Percentiles rank a stretch among this genome's conserved stretches.
Evolutionary conservation across 2,113 vertebrate genomes (phyloP).

Genomic region (Harpagus bidentatus): DNA sequence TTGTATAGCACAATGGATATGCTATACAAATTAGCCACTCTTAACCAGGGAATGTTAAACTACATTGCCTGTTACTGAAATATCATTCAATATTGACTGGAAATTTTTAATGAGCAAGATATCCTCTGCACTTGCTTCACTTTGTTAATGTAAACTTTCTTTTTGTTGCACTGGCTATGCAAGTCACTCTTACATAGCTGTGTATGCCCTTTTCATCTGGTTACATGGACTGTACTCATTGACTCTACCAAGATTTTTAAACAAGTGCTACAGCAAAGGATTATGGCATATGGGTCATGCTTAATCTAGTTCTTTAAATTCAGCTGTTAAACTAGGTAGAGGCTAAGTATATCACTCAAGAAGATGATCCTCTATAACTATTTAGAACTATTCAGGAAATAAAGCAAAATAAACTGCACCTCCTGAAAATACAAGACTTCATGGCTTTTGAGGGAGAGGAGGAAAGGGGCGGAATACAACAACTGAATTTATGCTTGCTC

Average conservation of each 20-base stretch:
- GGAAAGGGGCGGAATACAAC: not conserved
- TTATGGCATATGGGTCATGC: not conserved
- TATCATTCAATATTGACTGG: not conserved
- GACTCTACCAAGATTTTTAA: not conserved
- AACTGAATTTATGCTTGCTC: not conserved
- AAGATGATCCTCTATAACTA: not conserved
- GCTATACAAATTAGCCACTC: not conserved
- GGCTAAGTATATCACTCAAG: not conserved
- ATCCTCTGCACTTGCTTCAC: not conserved
- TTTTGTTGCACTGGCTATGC: not conserved
- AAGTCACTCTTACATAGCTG: accelerated
- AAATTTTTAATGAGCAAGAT: not conserved
- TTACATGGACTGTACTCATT: not conserved
- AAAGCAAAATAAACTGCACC: not conserved
- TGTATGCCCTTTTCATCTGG: not conserved
- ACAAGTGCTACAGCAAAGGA: not conserved
- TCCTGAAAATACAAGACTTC: not conserved
- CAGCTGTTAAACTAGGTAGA: not conserved
- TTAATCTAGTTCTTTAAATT: not conserved
- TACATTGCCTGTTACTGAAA: not conserved
- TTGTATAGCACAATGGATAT: not conserved
- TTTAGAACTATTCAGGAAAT: not conserved
- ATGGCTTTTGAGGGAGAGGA: not conserved
- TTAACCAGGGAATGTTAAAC: not conserved
- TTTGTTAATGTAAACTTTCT: not conserved